phyloP scores from a whole-genome alignment of 2,888 invertebrate genomes.

The Pegoplata infirma region DNA sequence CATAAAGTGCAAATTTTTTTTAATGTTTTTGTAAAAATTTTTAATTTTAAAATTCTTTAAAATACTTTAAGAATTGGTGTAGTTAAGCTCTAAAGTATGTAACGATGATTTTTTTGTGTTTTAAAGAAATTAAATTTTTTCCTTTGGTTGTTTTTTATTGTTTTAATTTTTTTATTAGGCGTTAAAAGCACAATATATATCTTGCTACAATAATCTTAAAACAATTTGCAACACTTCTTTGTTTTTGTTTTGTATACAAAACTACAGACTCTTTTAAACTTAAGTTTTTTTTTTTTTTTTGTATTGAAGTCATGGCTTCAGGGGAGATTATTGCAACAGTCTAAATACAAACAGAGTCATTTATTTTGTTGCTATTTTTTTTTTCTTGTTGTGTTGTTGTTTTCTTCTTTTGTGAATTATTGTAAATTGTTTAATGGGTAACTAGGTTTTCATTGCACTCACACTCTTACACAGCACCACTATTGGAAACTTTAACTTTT shows the following conservation, averaged over 20 bases:
- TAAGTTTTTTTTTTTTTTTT: too few species aligned
- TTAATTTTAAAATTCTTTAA: too few species aligned
- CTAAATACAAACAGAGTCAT: slow-evolving; percentile 24
- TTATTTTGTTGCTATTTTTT: slow-evolving; percentile 44
- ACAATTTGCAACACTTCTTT: slow-evolving; percentile 39
- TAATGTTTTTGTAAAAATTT: too few species aligned
- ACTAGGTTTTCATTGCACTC: slow-evolving; percentile 50
- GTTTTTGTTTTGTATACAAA: slow-evolving; percentile 3
- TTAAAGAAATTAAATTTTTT: slow-evolving; percentile 37
- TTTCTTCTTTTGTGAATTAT: background rate
- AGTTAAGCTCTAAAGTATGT: background rate
- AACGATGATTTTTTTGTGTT: slow-evolving; percentile 24
- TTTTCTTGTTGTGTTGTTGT: too few species aligned
- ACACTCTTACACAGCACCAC: too few species aligned
- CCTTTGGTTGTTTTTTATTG: background rate
- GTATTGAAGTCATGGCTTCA: slow-evolving; percentile 39
- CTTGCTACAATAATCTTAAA: slow-evolving; percentile 26
- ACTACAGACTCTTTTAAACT: slow-evolving; percentile 4
- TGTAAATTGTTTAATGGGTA: slow-evolving; percentile 47
- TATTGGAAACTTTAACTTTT: too few species aligned
- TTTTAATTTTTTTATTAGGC: slow-evolving; percentile 35
- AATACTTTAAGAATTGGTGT: too few species aligned
- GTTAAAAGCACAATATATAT: slow-evolving; percentile 48
- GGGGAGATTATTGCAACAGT: slow-evolving; percentile 48
- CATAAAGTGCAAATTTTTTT: too few species aligned